Conservation (phyloP, 2,113 vertebrate genomes). For the Rhinolophus ferrumequinum region DNA sequence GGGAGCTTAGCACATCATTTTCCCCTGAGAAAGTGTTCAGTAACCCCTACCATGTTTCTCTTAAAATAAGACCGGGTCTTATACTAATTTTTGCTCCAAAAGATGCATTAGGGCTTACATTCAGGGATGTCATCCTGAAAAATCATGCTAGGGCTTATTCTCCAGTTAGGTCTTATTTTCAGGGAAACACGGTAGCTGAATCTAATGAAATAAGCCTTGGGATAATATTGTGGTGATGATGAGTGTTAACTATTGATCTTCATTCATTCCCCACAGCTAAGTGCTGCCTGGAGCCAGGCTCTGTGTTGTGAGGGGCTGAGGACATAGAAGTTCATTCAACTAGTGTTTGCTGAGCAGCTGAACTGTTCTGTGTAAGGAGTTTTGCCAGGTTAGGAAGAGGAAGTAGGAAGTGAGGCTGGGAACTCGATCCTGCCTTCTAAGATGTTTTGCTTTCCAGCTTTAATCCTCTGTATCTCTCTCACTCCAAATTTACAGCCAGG, state of each 20-base stretch:
- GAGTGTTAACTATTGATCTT: not conserved
- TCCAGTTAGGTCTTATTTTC: too few relatives aligned
- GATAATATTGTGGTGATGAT: not conserved
- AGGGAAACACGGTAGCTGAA: not conserved
- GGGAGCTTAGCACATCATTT: not conserved
- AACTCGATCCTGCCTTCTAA: not conserved
- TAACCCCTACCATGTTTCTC: not conserved
- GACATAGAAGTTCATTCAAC: not conserved
- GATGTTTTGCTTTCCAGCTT: slow-evolving; percentile 49
- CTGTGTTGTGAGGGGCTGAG: not conserved
- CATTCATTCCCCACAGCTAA: not conserved
- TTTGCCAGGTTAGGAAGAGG: not conserved
- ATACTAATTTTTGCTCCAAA: too few relatives aligned
- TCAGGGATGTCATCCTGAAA: too few relatives aligned
- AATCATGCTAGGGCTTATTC: too few relatives aligned
- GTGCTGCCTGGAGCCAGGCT: not conserved
- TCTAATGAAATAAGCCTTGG: not conserved
- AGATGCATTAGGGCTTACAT: too few relatives aligned
- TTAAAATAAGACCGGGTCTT: too few relatives aligned
- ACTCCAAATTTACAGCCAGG: not conserved
- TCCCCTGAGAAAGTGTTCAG: not conserved
- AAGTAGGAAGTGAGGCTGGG: not conserved
- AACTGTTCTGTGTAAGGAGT: not conserved
- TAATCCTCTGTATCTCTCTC: slow-evolving; percentile 18
- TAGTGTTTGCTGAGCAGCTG: not conserved